These are phyloP conservation scores for Meiosimyza decipiens DNA, from an alignment of 2,888 invertebrate genomes.

Conservation along the genomic window DNA sequence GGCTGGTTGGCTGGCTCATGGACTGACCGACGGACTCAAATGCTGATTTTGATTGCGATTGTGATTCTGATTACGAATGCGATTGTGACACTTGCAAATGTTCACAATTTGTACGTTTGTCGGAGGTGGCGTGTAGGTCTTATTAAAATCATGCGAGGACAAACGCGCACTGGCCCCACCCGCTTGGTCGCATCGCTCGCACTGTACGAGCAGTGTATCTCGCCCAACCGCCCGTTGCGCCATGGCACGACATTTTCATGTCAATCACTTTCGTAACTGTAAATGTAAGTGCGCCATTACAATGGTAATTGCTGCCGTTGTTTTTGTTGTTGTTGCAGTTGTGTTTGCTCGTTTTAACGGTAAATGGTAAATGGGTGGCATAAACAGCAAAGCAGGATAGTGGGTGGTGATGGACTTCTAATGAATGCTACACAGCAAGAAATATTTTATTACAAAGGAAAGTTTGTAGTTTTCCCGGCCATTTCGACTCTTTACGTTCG, in stretches of 20 bases:
- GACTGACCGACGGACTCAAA: not conserved
- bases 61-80: conserved; percentile 27
- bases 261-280: conserved; percentile 33
- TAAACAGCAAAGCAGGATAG: no score
- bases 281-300: conserved; percentile 29
- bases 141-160: conserved; percentile 8
- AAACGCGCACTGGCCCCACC: not conserved
- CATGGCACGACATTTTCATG: conserved; percentile 21
- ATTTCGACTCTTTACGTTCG: no score
- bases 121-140: not conserved
- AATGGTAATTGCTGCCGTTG: conserved; percentile 25
- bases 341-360: not conserved
- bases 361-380: not conserved
- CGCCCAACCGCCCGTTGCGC: not conserved
- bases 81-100: conserved; percentile 37
- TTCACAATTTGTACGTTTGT: conserved; percentile 16
- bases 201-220: not conserved
- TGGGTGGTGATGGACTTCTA: no score
- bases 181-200: not conserved
- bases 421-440: no score
- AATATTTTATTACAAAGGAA: no score
- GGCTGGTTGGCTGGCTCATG: not conserved
- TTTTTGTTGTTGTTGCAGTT: conserved; percentile 8
- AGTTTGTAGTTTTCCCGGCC: no score
- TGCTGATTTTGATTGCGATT: conserved; percentile 28